These are phyloP conservation scores for Dryobota labecula DNA, from an alignment of 2,888 invertebrate species.

Conservation along the genomic window DNA sequence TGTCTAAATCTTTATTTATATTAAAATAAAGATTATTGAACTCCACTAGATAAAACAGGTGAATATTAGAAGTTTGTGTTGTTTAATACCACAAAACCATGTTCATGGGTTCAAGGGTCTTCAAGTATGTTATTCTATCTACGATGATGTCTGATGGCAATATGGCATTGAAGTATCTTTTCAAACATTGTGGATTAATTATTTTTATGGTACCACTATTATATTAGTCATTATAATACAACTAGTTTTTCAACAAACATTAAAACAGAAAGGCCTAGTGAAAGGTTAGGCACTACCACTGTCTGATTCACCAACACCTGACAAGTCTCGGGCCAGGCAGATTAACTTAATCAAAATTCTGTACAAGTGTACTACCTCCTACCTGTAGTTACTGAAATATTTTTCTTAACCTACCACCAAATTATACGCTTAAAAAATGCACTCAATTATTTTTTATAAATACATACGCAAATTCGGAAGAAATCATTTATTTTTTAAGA, in stretches of 20 bases:
- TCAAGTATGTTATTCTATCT: slow-evolving; percentile 9
- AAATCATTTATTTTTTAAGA: neutral
- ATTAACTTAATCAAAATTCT: neutral
- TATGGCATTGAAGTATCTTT: slow-evolving; percentile 18
- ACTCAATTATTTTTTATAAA: neutral
- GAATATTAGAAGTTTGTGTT: slow-evolving; percentile 10
- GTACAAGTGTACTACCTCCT: no score
- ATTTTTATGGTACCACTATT: neutral
- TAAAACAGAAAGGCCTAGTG: neutral
- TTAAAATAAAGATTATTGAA: slow-evolving; percentile 16
- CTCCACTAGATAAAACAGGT: slow-evolving; percentile 18
- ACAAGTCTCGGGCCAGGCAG: neutral
- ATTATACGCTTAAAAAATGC: neutral
- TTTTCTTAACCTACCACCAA: no score
- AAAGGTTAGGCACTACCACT: neutral
- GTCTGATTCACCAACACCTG: neutral
- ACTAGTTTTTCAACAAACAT: neutral
- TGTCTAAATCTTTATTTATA: slow-evolving; percentile 26
- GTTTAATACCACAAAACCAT: neutral
- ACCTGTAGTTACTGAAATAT: no score
- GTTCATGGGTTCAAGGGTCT: slow-evolving; percentile 10
- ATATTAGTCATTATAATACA: neutral
- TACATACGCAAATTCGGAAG: neutral
- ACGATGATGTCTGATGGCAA: slow-evolving; percentile 5
- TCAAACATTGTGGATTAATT: slow-evolving; percentile 18